Evolutionary conservation across 2,797 vertebrate genomes (phyloP).

Genomic region (Chaetodon trifasciatus): DNA sequence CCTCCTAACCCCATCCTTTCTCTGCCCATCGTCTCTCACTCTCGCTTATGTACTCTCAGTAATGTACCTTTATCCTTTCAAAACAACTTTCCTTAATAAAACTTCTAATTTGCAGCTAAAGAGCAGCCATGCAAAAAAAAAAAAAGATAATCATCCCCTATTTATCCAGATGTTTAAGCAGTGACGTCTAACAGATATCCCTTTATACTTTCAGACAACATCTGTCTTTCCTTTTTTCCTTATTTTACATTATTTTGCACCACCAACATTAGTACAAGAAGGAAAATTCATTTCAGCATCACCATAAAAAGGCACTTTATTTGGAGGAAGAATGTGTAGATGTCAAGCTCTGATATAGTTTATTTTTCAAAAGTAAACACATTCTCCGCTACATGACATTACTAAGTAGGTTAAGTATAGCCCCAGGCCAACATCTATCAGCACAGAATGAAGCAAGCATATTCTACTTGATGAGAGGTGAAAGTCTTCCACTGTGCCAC

Average conservation of each 20-base stretch:
- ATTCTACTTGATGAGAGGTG: slow-evolving; percentile 99
- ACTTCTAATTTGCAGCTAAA: slow-evolving; percentile 66
- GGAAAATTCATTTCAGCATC: slow-evolving; percentile 94
- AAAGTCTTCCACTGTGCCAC: slow-evolving; percentile 99
- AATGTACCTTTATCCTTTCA: slow-evolving; percentile 78
- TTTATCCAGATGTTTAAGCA: slow-evolving; percentile 51
- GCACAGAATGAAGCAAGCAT: slow-evolving; percentile 96
- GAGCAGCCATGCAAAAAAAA: slow-evolving; percentile 48
- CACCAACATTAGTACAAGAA: slow-evolving; percentile 87
- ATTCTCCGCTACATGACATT: slow-evolving; percentile 99
- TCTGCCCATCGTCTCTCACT: slow-evolving; percentile 79
- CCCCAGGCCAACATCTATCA: slow-evolving; percentile 98
- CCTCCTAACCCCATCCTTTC: slow-evolving; percentile 81
- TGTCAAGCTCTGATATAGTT: slow-evolving; percentile 99
- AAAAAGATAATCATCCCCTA: slow-evolving; percentile 41
- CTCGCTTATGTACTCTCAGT: slow-evolving; percentile 73
- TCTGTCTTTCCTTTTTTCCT: slow-evolving; percentile 67
- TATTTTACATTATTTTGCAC: slow-evolving; percentile 71
- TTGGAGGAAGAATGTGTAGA: slow-evolving; percentile 95
- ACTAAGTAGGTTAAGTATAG: slow-evolving; percentile 99
- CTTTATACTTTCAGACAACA: slow-evolving; percentile 59
- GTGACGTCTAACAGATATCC: slow-evolving; percentile 60
- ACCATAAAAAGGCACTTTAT: slow-evolving; percentile 99
- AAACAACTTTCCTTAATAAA: slow-evolving; percentile 70
- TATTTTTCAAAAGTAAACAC: slow-evolving; percentile 99